Conservation (phyloP, 1,140 invertebrate species). For the Penaeus japonicus region DNA sequence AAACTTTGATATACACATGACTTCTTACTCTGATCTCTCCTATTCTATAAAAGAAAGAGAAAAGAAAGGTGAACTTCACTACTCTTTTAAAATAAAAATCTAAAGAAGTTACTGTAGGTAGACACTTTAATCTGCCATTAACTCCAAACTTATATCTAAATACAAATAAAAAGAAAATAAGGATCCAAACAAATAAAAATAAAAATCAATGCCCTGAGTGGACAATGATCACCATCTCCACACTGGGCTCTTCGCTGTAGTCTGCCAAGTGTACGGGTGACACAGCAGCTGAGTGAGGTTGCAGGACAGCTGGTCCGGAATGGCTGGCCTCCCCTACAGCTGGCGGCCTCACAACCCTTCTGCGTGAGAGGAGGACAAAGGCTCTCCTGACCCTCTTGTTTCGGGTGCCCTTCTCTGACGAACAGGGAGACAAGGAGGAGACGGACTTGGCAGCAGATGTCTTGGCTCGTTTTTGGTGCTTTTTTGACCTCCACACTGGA, state of each 20-base stretch:
- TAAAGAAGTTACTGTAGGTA: too few species aligned
- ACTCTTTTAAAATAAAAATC: too few species aligned
- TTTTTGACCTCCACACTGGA: slow-evolving; percentile 9
- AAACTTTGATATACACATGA: too few species aligned
- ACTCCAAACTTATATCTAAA: too few species aligned
- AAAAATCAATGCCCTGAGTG: not conserved
- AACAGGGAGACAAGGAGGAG: too few species aligned
- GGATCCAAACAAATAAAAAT: not conserved
- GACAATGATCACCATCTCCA: not conserved
- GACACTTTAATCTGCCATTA: too few species aligned
- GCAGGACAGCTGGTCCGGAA: not conserved
- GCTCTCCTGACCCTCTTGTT: slow-evolving; percentile 27
- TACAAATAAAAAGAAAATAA: not conserved
- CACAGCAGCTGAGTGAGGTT: not conserved
- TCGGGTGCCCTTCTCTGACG: not conserved
- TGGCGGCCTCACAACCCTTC: too few species aligned
- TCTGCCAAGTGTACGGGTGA: not conserved
- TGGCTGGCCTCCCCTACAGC: not conserved
- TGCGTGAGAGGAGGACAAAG: not conserved
- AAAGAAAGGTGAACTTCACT: too few species aligned
- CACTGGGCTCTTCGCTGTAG: not conserved
- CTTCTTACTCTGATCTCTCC: too few species aligned
- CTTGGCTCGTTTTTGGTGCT: not conserved
- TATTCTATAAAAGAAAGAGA: too few species aligned
- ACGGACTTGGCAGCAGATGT: too few species aligned